Evolutionary conservation across 2,888 invertebrate genomes (phyloP).

Genomic region (Pammene aurita): DNA sequence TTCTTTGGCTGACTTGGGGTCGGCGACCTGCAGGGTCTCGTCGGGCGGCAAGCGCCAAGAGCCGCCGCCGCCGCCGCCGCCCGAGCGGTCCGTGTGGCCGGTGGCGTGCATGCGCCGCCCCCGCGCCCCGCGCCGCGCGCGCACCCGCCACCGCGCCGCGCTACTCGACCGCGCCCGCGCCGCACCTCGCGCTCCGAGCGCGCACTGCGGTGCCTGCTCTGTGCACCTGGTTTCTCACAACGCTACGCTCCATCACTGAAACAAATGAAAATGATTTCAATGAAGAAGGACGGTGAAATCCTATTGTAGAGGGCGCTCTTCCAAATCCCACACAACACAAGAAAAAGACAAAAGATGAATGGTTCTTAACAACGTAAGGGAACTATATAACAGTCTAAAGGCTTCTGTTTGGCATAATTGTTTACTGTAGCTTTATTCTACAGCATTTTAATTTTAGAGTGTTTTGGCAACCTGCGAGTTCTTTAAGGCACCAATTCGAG

Average conservation of each 20-base stretch:
- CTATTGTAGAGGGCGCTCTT: no score
- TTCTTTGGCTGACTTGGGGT: conserved; percentile 91
- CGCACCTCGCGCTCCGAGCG: conserved; percentile 38
- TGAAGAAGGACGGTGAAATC: neutral
- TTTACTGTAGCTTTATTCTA: no score
- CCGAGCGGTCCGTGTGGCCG: conserved; percentile 93
- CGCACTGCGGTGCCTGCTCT: conserved; percentile 55
- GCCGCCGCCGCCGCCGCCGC: conserved; percentile 84
- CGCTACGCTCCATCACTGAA: conserved; percentile 65
- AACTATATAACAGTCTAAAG: no score
- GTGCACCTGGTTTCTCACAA: conserved; percentile 49
- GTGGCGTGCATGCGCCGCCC: conserved; percentile 93
- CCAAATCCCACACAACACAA: no score
- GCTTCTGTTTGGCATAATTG: no score
- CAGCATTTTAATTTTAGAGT: no score
- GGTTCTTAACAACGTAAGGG: no score
- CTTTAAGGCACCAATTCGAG: no score
- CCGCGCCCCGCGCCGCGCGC: conserved; percentile 78
- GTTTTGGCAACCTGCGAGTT: no score
- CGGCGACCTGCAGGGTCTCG: conserved; percentile 95
- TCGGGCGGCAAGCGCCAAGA: conserved; percentile 96
- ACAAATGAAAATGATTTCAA: conserved; percentile 33
- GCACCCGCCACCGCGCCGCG: conserved; percentile 84
- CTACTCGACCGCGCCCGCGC: conserved; percentile 69
- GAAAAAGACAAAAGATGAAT: no score